These are phyloP conservation scores for Heliconius charithonia DNA, from an alignment of 2,888 invertebrate genomes.

Conservation along the genomic window DNA sequence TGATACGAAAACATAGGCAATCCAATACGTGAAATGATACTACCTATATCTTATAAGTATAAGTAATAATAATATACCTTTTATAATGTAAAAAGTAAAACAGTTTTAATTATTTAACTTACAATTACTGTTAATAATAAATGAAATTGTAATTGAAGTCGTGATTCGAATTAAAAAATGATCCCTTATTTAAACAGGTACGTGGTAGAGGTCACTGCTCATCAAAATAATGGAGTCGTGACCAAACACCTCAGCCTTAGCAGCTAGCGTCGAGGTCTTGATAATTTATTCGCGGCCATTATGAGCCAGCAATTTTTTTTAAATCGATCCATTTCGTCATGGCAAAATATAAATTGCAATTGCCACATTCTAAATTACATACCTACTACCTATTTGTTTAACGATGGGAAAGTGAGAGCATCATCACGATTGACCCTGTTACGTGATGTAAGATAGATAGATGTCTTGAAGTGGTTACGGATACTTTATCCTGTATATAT, in stretches of 20 bases:
- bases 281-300: conserved; percentile 27
- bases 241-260: background rate
- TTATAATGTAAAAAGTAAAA: background rate
- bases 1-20: conserved; percentile 55
- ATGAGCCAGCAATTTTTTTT: conserved; percentile 22
- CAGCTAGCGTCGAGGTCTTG: conserved; percentile 22
- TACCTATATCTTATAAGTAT: background rate
- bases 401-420: conserved; percentile 60
- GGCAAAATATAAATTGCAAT: conserved; percentile 43
- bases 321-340: conserved; percentile 38
- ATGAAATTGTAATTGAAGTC: background rate
- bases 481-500: background rate
- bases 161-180: conserved; percentile 6
- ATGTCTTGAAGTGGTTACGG: conserved; percentile 49
- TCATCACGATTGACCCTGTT: conserved; percentile 60
- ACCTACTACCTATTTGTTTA: conserved; percentile 45
- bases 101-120: background rate
- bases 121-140: background rate
- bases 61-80: too few relatives aligned
- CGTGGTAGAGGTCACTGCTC: background rate
- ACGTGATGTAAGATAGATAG: conserved; percentile 55
- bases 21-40: conserved; percentile 34
- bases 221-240: conserved; percentile 25
- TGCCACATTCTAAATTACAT: conserved; percentile 48
- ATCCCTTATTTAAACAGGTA: background rate